phyloP scores from a whole-genome alignment of 2,888 invertebrate genomes.

The Philaethria dido region DNA sequence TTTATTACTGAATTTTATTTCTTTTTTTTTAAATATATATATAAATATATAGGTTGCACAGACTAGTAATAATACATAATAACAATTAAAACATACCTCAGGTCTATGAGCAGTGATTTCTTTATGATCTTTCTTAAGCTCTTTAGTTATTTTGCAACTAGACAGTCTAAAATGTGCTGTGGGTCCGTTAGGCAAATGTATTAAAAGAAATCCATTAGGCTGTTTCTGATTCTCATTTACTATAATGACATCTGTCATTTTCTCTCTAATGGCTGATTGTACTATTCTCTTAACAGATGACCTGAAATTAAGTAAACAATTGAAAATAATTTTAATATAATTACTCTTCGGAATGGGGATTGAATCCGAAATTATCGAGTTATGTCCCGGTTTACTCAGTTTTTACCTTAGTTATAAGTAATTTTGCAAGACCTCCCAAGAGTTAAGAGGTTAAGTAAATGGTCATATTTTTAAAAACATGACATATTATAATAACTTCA shows the following conservation, averaged over 20 bases:
- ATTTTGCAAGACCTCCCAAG: too few species aligned
- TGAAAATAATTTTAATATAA: neutral
- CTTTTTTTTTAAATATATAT: too few species aligned
- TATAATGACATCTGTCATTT: constrained; percentile 94
- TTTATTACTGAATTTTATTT: too few species aligned
- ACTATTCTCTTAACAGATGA: constrained; percentile 97
- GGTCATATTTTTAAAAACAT: too few species aligned
- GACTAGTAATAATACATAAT: neutral
- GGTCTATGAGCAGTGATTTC: constrained; percentile 95
- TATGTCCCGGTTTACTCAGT: too few species aligned
- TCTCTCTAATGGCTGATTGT: constrained; percentile 90
- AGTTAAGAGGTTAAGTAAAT: too few species aligned
- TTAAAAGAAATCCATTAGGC: constrained; percentile 95
- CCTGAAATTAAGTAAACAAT: constrained; percentile 65
- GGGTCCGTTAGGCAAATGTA: constrained; percentile 98
- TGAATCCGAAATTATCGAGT: too few species aligned
- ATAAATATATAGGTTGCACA: too few species aligned
- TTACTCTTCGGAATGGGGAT: too few species aligned
- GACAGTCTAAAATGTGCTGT: constrained; percentile 98
- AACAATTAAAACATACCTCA: constrained; percentile 82
- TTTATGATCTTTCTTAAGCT: constrained; percentile 90
- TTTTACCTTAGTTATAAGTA: too few species aligned
- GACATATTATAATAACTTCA: too few species aligned
- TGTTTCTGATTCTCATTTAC: constrained; percentile 96
- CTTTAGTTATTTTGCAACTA: constrained; percentile 95